Percentiles rank a stretch among this genome's conserved stretches.
Conservation (phyloP, 2,888 invertebrate species). For the Alsophila aescularia region DNA sequence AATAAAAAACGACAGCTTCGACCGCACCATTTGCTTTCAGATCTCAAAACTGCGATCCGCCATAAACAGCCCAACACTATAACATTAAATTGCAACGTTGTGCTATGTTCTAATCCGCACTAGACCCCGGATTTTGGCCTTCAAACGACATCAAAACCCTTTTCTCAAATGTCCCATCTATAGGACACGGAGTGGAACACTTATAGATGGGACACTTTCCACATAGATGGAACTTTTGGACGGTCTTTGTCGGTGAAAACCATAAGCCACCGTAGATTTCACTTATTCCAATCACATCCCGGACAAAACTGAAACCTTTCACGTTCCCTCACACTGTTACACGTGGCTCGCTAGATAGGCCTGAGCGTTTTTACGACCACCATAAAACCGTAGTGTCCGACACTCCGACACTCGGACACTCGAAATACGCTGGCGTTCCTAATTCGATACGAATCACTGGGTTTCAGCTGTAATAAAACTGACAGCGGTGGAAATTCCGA, state of each 20-base stretch:
- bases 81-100: conserved; percentile 4
- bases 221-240: background rate
- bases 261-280: conserved; percentile 11
- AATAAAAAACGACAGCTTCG: too few relatives aligned
- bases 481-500: conserved; percentile 27
- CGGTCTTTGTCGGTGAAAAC: background rate
- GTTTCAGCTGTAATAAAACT: conserved; percentile 44
- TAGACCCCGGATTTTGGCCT: background rate
- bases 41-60: too few relatives aligned
- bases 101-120: conserved; percentile 4
- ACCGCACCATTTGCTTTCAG: too few relatives aligned
- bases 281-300: conserved; percentile 22
- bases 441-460: conserved; percentile 45
- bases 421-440: conserved; percentile 43
- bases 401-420: conserved; percentile 34
- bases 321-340: conserved; percentile 6
- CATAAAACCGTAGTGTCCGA: conserved; percentile 41
- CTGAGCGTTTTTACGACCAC: conserved; percentile 40
- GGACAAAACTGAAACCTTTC: conserved; percentile 19
- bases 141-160: conserved; percentile 5
- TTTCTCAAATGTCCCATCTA: too few relatives aligned
- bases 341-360: conserved; percentile 22
- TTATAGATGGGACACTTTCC: background rate
- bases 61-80: background rate
- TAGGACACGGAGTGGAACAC: too few relatives aligned